phyloP scores from a whole-genome alignment of 2,797 vertebrate genomes.

The Uromys caudimaculatus region DNA sequence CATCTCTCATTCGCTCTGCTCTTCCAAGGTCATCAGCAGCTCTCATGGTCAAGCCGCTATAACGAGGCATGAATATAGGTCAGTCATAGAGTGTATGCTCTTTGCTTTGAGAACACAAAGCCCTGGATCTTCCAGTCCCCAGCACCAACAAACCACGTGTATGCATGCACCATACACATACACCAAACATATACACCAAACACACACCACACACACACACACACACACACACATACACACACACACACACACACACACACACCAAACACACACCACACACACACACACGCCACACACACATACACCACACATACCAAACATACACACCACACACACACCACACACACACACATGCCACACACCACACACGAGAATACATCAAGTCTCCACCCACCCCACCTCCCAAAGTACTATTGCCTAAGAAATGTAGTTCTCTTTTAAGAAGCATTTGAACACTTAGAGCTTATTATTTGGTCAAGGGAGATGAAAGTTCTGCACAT shows the following conservation, averaged over 20 bases:
- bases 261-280: no score
- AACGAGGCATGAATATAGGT: neutral
- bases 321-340: neutral
- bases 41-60: neutral
- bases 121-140: neutral
- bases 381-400: neutral
- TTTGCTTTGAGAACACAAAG: neutral
- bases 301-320: no score
- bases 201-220: neutral
- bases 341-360: neutral
- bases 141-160: neutral
- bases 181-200: neutral
- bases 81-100: neutral
- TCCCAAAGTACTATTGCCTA: neutral
- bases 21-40: neutral
- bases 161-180: neutral
- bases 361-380: neutral
- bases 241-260: neutral
- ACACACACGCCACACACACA: no score
- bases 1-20: neutral
- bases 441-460: neutral
- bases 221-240: neutral
- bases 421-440: neutral
- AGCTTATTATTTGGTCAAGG: neutral
- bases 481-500: neutral